These are phyloP conservation scores for Hymenopus coronatus DNA, from an alignment of 2,888 invertebrate species.

Conservation along the genomic window DNA sequence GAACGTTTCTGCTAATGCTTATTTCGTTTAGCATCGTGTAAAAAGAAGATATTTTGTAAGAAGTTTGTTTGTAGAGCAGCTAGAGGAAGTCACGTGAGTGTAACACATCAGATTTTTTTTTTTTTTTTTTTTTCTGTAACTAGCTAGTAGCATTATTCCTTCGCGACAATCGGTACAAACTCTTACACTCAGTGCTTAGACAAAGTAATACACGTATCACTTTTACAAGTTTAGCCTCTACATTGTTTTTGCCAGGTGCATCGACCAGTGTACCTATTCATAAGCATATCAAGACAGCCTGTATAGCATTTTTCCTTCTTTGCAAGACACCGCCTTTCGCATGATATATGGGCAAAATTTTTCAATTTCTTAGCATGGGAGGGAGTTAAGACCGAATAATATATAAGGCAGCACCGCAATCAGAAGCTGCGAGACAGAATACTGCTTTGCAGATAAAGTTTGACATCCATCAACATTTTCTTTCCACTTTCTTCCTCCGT, in stretches of 20 bases:
- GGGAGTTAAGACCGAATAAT: not conserved
- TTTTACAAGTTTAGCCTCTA: not conserved
- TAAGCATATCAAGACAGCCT: not conserved
- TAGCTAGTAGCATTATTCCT: no score
- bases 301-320: not conserved
- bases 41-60: no score
- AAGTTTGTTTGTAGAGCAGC: no score
- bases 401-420: constrained; percentile 5
- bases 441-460: constrained; percentile 19
- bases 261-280: constrained; percentile 6
- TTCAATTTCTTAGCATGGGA: constrained; percentile 2
- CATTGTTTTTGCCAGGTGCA: not conserved
- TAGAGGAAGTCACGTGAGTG: no score
- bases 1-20: no score
- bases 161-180: no score
- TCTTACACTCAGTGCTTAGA: no score
- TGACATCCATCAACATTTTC: constrained; percentile 19
- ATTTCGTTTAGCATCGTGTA: no score
- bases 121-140: no score
- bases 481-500: not conserved
- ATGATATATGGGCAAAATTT: constrained; percentile 13
- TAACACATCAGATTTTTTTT: no score
- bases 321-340: not conserved
- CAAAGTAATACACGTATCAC: not conserved
- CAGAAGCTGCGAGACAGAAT: constrained; percentile 6